A percentile compares a stretch with the other conserved stretches of the same genome.
phyloP scores from a whole-genome alignment of 2,888 invertebrate genomes.

The Eretmocerus hayati region DNA sequence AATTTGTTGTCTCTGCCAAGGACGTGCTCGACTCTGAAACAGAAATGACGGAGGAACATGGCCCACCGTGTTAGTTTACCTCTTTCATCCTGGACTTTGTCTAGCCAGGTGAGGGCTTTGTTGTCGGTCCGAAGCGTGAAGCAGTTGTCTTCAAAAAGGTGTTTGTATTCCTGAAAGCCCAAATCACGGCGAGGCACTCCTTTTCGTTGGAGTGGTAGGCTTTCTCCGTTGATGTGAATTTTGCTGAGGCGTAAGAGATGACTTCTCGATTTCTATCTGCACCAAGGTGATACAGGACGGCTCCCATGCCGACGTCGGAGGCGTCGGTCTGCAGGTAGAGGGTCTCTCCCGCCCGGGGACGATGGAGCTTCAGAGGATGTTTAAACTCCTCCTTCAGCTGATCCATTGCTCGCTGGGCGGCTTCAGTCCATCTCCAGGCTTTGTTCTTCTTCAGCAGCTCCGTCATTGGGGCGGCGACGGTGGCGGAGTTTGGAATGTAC shows the following conservation, averaged over 20 bases:
- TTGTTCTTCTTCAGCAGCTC: not conserved
- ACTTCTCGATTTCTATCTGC: not conserved
- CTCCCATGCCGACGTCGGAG: conserved; percentile 11
- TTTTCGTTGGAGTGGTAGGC: conserved; percentile 19
- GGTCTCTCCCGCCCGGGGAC: not conserved
- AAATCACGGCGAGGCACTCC: conserved; percentile 13
- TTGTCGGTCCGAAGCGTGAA: conserved; percentile 19
- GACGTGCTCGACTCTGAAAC: not conserved
- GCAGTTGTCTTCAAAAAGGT: conserved; percentile 13
- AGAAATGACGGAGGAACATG: not conserved
- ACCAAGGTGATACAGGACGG: conserved; percentile 12
- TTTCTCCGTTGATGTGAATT: conserved; percentile 13
- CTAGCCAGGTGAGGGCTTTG: conserved; percentile 21
- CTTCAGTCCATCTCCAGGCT: not conserved
- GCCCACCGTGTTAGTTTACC: conserved; percentile 13
- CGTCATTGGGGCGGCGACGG: conserved; percentile 2
- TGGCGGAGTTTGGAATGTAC: conserved; percentile 4
- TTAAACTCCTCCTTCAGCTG: not conserved
- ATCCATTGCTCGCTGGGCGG: not conserved
- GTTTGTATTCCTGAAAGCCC: conserved; percentile 8
- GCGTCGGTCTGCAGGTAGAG: conserved; percentile 15
- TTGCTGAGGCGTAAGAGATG: conserved; percentile 18
- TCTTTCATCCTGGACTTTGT: conserved; percentile 14
- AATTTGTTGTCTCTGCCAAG: not conserved
- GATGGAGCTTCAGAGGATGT: not conserved